Base-by-base conservation (phyloP, 2,888 invertebrate species). In the Tanypteryx hageni region DNA sequence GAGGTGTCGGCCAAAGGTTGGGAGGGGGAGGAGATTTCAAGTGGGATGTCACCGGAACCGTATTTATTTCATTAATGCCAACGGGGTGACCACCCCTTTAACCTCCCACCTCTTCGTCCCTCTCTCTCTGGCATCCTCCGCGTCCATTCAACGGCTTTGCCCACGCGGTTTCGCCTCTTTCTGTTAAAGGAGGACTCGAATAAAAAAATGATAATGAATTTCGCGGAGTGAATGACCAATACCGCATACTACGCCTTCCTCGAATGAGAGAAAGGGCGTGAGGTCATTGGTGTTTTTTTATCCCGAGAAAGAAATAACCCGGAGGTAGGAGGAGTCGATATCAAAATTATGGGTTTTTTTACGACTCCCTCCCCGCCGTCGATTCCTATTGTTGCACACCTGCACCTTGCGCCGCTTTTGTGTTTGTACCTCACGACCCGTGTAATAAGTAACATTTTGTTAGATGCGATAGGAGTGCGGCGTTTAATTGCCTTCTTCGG, bases 51-150 rank as follows among this genome's bases (percentile, higher is more conserved):
- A 61, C 22, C 59, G 86, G 61, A 61, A 61, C 64, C 64, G 89
- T 44, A n/a, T 31, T 64, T 44, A 27, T 68, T 89, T 89, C 89
- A 68, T 89, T 89, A 31, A 89, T 89, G n/a, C 89, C 89, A 64
- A 68, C 89, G 68, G 76, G 76, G 64, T 56, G 89, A 89, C 31
- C 86, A 89, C 68, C 64, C 89, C 44, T 56, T 86, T 61, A 61
- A 86, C 31, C 27, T 76, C 76, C 76, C 76, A 76, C 76, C 76
- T 76, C 22, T 76, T 22, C 76, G 14, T 0, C 68, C 22, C 68
- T n/a, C n/a, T 16, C 68, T 9, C 68, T 9, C 68, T n/a, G 7
- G 68, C 59, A 14, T 82, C 82, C 82, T 14, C 44, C 44, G 27
- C 31, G 44, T 83, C 86, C 61, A 61, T 31, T 61, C 85, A 57